Conservation (phyloP, 2,888 invertebrate genomes). For the Stenolophus ochropezus region DNA sequence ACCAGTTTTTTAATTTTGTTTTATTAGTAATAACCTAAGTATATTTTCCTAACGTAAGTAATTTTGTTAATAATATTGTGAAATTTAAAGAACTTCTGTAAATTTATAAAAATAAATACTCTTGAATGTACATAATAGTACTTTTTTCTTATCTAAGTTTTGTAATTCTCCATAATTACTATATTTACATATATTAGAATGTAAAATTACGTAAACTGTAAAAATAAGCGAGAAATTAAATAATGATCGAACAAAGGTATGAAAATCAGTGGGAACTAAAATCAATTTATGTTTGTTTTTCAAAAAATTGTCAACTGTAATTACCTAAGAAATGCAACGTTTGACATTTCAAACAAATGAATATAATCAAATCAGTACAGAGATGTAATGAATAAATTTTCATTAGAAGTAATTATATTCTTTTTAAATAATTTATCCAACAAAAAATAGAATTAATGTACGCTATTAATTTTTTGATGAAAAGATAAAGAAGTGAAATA, state of each 20-base stretch:
- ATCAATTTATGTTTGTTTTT: constrained; percentile 32
- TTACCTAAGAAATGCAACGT: constrained; percentile 5
- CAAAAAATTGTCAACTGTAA: constrained; percentile 35
- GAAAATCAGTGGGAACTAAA: constrained; percentile 12
- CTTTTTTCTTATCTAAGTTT: not conserved
- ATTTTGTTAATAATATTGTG: too few relatives aligned
- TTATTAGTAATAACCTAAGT: too few relatives aligned
- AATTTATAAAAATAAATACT: not conserved
- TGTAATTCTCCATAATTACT: constrained; percentile 1
- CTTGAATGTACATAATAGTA: too few relatives aligned
- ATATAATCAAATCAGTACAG: constrained; percentile 15
- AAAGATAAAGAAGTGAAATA: too few relatives aligned
- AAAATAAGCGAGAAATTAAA: constrained; percentile 11
- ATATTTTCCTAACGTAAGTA: too few relatives aligned
- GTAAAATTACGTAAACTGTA: constrained; percentile 20
- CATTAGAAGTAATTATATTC: not conserved
- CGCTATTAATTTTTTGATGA: not conserved
- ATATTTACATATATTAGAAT: constrained; percentile 17
- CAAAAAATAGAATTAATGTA: not conserved
- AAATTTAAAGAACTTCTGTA: not conserved
- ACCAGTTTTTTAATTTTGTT: too few relatives aligned
- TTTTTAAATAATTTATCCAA: not conserved
- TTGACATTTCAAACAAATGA: constrained; percentile 31
- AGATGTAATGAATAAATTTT: not conserved
- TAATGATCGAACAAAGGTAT: constrained; percentile 3